Evolutionary conservation across 2,113 vertebrate genomes (phyloP).

Genomic region (Nothocercus nigrocapillus): DNA sequence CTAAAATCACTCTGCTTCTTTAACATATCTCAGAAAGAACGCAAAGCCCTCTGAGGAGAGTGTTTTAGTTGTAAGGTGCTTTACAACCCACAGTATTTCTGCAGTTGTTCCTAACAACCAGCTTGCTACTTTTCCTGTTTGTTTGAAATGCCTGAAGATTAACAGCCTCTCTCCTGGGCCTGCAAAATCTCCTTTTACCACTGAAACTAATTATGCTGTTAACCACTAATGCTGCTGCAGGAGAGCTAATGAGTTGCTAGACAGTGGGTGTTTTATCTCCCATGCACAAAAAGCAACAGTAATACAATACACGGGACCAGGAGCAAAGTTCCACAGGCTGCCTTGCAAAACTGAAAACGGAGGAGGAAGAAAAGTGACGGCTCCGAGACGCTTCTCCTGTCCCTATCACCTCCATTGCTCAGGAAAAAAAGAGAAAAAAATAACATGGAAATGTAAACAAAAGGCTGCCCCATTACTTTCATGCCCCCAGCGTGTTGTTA

Average conservation of each 20-base stretch:
- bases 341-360: not conserved
- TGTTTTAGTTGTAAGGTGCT: not conserved
- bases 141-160: constrained; percentile 37
- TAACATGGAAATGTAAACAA: constrained; percentile 22
- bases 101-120: not conserved
- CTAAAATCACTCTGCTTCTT: not conserved
- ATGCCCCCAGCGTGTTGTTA: not conserved
- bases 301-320: not conserved
- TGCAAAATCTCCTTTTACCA: constrained; percentile 49
- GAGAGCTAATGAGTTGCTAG: constrained; percentile 59
- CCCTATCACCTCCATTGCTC: not conserved
- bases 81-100: not conserved
- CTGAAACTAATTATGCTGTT: constrained; percentile 70
- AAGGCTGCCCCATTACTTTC: not conserved
- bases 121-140: not conserved
- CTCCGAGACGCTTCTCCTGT: not conserved
- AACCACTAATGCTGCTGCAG: constrained; percentile 24
- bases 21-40: not conserved
- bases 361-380: not conserved
- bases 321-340: not conserved
- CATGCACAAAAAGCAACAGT: not conserved
- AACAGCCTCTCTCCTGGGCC: constrained; percentile 1
- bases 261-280: not conserved
- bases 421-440: not conserved
- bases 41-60: not conserved